These are phyloP conservation scores for Psix sp. DNA, from an alignment of 1,140 invertebrate species.

Conservation along the genomic window DNA sequence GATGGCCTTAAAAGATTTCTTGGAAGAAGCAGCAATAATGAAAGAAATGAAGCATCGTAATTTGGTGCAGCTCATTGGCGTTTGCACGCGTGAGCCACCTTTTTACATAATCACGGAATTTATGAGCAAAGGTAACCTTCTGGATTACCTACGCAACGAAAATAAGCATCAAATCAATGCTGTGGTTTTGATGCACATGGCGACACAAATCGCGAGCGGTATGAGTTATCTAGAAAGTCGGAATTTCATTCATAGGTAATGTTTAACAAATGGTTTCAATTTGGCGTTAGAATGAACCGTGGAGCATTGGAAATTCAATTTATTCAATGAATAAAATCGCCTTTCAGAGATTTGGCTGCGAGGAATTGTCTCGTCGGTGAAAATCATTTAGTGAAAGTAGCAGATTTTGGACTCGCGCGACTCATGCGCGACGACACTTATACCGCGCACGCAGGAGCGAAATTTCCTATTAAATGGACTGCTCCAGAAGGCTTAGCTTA, in stretches of 20 bases:
- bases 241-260: constrained; percentile 95
- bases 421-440: constrained; percentile 98
- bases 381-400: constrained; percentile 95
- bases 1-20: constrained; percentile 99
- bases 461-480: constrained; percentile 99
- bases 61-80: constrained; percentile 96
- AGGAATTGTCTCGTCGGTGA: constrained; percentile 99
- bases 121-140: constrained; percentile 98
- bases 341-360: constrained; percentile 93
- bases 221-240: constrained; percentile 99
- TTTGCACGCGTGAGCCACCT: constrained; percentile 97
- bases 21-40: constrained; percentile 99
- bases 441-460: constrained; percentile 97
- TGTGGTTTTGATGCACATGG: constrained; percentile 98
- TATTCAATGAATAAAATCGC: constrained; percentile 12
- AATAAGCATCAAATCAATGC: constrained; percentile 94
- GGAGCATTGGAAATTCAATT: no score
- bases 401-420: constrained; percentile 98
- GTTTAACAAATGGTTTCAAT: not conserved
- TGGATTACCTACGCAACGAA: constrained; percentile 95
- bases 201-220: constrained; percentile 98
- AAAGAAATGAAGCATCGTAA: constrained; percentile 99
- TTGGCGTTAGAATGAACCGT: no score
- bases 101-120: constrained; percentile 99
- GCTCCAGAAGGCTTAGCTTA: constrained; percentile 99